Conservation (phyloP, 2,113 vertebrate species). For the Platysternon megacephalum region DNA sequence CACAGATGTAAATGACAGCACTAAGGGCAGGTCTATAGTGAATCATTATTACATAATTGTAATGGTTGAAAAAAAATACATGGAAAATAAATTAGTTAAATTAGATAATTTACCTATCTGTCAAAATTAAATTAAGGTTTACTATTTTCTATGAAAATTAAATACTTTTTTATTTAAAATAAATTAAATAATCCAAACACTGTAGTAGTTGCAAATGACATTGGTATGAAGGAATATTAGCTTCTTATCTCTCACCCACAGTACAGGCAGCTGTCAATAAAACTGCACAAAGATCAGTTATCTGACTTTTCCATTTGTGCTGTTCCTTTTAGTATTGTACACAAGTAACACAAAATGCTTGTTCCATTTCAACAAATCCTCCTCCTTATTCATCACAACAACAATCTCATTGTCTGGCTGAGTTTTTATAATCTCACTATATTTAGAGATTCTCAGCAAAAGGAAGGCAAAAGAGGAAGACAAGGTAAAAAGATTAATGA, state of each 20-base stretch:
- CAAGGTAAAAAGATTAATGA: conserved; percentile 22
- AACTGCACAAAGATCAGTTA: neutral
- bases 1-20: neutral
- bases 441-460: conserved; percentile 18
- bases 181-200: neutral
- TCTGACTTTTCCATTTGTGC: neutral
- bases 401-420: neutral
- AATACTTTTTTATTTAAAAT: neutral
- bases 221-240: neutral
- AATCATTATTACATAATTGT: neutral
- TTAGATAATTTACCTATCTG: neutral
- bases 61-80: neutral
- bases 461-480: neutral
- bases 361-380: neutral
- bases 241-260: neutral
- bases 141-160: neutral
- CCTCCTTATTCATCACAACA: neutral
- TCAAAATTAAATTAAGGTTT: neutral
- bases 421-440: neutral
- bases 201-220: neutral
- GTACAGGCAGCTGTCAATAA: neutral
- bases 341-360: neutral
- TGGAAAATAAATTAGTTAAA: neutral
- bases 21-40: neutral
- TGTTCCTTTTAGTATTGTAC: neutral